Conservation (phyloP, 2,113 vertebrate genomes). For the Xyliphius kryptos region DNA sequence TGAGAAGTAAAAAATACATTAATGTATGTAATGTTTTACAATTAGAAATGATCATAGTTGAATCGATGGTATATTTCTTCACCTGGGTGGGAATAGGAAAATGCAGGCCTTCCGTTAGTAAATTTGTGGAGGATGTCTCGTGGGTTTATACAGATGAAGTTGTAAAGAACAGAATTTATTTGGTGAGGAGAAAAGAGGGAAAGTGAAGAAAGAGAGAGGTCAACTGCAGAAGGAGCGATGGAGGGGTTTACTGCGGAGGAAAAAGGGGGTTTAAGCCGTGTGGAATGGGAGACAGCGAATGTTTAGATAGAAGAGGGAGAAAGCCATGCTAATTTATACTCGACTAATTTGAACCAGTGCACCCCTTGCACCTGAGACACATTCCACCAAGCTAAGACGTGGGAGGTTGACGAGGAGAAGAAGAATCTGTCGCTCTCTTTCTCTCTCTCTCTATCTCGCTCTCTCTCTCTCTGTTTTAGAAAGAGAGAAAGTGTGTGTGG, state of each 20-base stretch:
- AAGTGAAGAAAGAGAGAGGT: conserved; percentile 43
- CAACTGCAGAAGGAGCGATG: conserved; percentile 57
- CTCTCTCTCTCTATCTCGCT: too few relatives aligned
- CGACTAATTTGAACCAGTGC: conserved; percentile 69
- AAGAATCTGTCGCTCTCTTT: conserved; percentile 22
- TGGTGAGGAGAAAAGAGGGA: conserved; percentile 45
- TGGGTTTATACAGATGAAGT: too few relatives aligned
- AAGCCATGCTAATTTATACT: conserved; percentile 65
- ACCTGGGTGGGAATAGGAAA: too few relatives aligned
- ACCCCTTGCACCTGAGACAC: conserved; percentile 64
- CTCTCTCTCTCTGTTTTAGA: too few relatives aligned
- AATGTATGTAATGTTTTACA: too few relatives aligned
- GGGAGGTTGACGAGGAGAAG: conserved; percentile 56
- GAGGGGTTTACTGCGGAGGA: conserved; percentile 59
- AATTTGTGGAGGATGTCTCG: too few relatives aligned
- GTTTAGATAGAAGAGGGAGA: conserved; percentile 66
- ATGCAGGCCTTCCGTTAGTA: too few relatives aligned
- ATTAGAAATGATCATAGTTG: too few relatives aligned
- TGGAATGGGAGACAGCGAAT: conserved; percentile 53
- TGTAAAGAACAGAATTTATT: conserved; percentile 64
- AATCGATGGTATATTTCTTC: too few relatives aligned
- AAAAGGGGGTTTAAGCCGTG: conserved; percentile 21
- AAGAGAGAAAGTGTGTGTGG: too few relatives aligned
- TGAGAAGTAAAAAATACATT: too few relatives aligned
- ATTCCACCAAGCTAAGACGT: conserved; percentile 48